These are phyloP conservation scores for Gallinago solitaria DNA, from an alignment of 2,797 vertebrate genomes.

Conservation along the genomic window DNA sequence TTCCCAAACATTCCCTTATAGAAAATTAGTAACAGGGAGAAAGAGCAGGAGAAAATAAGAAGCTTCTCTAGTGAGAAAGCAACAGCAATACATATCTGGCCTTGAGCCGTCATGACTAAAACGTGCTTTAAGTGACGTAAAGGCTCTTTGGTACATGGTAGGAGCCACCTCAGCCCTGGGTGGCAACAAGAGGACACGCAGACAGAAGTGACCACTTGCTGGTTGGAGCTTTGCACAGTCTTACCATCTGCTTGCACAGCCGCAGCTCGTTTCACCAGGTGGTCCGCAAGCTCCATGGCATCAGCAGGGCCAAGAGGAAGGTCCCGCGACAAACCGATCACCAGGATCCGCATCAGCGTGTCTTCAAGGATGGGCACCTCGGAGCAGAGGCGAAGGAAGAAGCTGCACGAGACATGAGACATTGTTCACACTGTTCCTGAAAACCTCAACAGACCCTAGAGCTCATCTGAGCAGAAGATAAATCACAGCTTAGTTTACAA, in stretches of 20 bases:
- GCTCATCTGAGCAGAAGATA: not conserved
- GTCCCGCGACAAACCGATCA: conserved; percentile 94
- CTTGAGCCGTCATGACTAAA: not conserved
- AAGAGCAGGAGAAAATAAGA: not conserved
- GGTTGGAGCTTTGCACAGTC: not conserved
- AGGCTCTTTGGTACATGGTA: not conserved
- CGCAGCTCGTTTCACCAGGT: conserved; percentile 94
- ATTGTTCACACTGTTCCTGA: not conserved
- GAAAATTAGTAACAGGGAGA: not conserved
- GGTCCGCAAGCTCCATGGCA: conserved; percentile 97
- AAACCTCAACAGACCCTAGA: not conserved
- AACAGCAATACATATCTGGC: not conserved
- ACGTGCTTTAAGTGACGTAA: not conserved
- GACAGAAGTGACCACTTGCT: not conserved
- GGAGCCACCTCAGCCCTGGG: not conserved
- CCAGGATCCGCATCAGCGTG: conserved; percentile 95
- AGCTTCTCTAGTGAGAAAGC: not conserved
- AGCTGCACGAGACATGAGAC: conserved; percentile 74
- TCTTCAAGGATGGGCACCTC: conserved; percentile 98
- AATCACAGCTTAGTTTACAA: not conserved
- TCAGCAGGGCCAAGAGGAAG: conserved; percentile 94
- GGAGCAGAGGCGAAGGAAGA: conserved; percentile 97
- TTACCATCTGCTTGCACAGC: conserved; percentile 94
- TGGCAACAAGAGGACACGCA: not conserved
- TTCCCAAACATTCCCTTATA: not conserved